Conservation (phyloP, 1,140 invertebrate species). For the Meteorus sp. region DNA sequence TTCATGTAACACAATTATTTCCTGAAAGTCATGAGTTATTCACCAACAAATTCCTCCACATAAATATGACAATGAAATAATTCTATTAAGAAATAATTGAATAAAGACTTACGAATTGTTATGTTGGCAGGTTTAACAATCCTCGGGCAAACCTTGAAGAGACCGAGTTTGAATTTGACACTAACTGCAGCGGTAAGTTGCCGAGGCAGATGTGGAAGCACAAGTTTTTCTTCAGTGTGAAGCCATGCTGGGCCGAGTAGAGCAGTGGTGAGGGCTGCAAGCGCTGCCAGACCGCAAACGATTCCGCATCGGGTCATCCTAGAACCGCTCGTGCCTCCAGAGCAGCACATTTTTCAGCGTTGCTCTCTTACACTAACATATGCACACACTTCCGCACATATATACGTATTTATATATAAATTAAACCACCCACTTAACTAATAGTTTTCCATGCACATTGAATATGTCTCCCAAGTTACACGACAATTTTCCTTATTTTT, state of each 20-base stretch:
- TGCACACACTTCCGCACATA: no score
- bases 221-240: conserved; percentile 53
- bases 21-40: not conserved
- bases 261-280: conserved; percentile 50
- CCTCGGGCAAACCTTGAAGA: conserved; percentile 52
- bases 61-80: not conserved
- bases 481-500: no score
- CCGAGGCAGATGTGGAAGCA: conserved; percentile 39
- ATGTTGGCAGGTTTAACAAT: conserved; percentile 53
- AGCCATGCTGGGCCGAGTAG: conserved; percentile 55
- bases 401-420: no score
- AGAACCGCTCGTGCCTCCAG: conserved; percentile 45
- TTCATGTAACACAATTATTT: no score
- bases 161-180: conserved; percentile 53
- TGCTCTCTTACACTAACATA: not conserved
- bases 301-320: conserved; percentile 55
- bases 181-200: conserved; percentile 41
- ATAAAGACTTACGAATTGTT: conserved; percentile 49
- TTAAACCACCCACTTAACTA: no score
- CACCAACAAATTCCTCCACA: not conserved
- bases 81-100: not conserved
- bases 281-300: conserved; percentile 52
- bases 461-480: no score
- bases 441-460: no score
- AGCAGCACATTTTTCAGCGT: conserved; percentile 51